A percentile compares a stretch with the other conserved stretches of the same genome.
Evolutionary conservation across 1,140 invertebrate species (phyloP).

Genomic region (Drosophila nigromelanica): DNA sequence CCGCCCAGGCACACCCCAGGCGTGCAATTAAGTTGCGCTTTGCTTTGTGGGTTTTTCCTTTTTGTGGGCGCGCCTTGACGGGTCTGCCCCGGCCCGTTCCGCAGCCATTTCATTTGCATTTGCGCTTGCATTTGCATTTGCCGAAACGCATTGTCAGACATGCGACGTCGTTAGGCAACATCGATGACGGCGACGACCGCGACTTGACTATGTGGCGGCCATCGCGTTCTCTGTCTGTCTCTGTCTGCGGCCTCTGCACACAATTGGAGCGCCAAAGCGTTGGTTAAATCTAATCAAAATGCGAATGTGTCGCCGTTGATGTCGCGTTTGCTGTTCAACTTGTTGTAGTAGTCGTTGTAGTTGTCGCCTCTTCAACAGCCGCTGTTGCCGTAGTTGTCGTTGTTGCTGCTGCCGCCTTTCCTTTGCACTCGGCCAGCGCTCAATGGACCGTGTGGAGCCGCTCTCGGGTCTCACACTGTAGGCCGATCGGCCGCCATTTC

Average conservation of each 20-base stretch:
- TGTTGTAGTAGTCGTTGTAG: slow-evolving; percentile 47
- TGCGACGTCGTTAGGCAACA: slow-evolving; percentile 64
- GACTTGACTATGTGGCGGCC: slow-evolving; percentile 40
- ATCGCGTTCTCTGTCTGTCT: slow-evolving; percentile 35
- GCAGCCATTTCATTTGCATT: slow-evolving; percentile 47
- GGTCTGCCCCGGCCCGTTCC: slow-evolving; percentile 1
- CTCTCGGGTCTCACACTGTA: slow-evolving; percentile 28
- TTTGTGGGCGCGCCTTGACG: slow-evolving; percentile 67
- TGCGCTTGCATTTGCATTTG: slow-evolving; percentile 63
- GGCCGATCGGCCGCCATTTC: slow-evolving; percentile 63
- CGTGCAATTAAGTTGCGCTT: slow-evolving; percentile 69
- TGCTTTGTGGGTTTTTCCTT: slow-evolving; percentile 73
- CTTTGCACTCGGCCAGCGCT: slow-evolving; percentile 50
- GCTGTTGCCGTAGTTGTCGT: neutral
- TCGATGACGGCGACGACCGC: slow-evolving; percentile 20
- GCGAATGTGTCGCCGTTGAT: slow-evolving; percentile 55
- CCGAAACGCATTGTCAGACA: slow-evolving; percentile 66
- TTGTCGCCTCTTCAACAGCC: slow-evolving; percentile 63
- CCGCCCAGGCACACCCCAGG: slow-evolving; percentile 23
- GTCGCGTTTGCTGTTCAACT: slow-evolving; percentile 42
- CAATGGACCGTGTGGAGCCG: slow-evolving; percentile 26
- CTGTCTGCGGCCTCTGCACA: slow-evolving; percentile 18
- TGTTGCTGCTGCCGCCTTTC: slow-evolving; percentile 51
- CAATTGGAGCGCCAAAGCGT: slow-evolving; percentile 75
- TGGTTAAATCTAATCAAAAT: slow-evolving; percentile 79